Conservation (phyloP, 2,113 vertebrate genomes). For the Thamnaconus septentrionalis region DNA sequence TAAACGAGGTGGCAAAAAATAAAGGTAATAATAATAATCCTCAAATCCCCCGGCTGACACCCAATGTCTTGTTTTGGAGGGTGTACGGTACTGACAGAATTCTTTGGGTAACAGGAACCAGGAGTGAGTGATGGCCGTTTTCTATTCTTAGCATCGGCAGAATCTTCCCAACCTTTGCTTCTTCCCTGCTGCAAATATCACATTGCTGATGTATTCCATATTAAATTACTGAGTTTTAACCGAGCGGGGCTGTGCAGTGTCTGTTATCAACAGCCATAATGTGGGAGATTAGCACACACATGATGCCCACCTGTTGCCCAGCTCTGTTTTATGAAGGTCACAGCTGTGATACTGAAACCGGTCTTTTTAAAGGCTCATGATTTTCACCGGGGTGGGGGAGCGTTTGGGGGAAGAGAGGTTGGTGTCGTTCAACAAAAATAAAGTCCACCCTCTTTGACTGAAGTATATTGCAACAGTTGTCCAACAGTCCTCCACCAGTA, state of each 20-base stretch:
- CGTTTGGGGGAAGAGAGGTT: not conserved
- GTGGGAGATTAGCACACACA: constrained; percentile 80
- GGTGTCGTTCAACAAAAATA: constrained; percentile 52
- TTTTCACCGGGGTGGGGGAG: constrained; percentile 6
- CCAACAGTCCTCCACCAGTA: not conserved
- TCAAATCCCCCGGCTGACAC: constrained; percentile 62
- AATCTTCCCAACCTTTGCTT: constrained; percentile 78
- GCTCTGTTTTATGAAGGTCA: constrained; percentile 74
- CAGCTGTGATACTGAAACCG: constrained; percentile 77
- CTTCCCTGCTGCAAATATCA: constrained; percentile 79
- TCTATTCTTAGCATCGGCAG: constrained; percentile 77
- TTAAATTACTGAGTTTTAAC: constrained; percentile 81
- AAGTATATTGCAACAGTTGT: constrained; percentile 14
- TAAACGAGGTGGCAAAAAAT: constrained; percentile 23
- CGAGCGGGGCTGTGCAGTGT: constrained; percentile 62
- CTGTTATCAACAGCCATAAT: constrained; percentile 80
- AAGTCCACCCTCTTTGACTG: constrained; percentile 36
- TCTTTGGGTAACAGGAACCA: constrained; percentile 80
- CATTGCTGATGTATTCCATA: constrained; percentile 79
- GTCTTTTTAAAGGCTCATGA: constrained; percentile 71
- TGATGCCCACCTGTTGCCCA: constrained; percentile 76
- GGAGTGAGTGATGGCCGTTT: constrained; percentile 67
- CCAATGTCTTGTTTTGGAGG: constrained; percentile 72
- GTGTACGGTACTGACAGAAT: constrained; percentile 66
- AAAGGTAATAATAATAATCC: constrained; percentile 62